phyloP scores from a whole-genome alignment of 2,888 invertebrate species.

The Laothoe populi region DNA sequence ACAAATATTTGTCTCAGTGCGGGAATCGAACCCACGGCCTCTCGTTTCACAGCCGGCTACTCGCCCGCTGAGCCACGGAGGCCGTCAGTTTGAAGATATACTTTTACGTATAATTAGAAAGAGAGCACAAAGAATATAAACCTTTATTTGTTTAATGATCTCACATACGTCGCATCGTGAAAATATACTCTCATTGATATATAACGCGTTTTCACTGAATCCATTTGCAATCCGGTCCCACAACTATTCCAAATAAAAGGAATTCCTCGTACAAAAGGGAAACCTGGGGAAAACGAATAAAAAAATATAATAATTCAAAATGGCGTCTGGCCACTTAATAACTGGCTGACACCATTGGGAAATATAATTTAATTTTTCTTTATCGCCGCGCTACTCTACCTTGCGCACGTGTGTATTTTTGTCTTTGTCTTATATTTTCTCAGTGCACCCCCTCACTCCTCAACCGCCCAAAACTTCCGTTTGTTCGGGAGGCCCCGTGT shows the following conservation, averaged over 20 bases:
- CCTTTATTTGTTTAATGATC: conserved; percentile 46
- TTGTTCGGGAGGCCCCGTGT: conserved; percentile 69
- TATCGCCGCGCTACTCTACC: conserved; percentile 57
- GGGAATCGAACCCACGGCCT: no score
- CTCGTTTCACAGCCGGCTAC: no score
- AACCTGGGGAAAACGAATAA: conserved; percentile 76
- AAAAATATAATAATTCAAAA: conserved; percentile 84
- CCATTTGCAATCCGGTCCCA: conserved; percentile 71
- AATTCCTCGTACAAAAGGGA: conserved; percentile 75
- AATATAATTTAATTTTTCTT: conserved; percentile 85
- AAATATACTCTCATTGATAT: conserved; percentile 59
- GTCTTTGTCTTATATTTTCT: conserved; percentile 67
- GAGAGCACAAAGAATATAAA: conserved; percentile 18
- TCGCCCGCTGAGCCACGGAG: no score
- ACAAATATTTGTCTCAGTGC: no score
- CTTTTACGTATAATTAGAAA: neutral
- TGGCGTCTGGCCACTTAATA: conserved; percentile 85
- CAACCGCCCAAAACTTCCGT: conserved; percentile 61
- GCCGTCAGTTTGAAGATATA: no score
- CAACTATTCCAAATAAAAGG: conserved; percentile 80
- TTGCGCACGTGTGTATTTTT: conserved; percentile 43
- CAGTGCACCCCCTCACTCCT: conserved; percentile 54
- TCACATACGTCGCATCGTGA: conserved; percentile 41
- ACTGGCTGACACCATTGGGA: conserved; percentile 86
- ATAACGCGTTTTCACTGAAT: conserved; percentile 57